A percentile compares a stretch with the other conserved stretches of the same genome.
phyloP scores from a whole-genome alignment of 2,797 vertebrate genomes.

The Valencia hispanica region DNA sequence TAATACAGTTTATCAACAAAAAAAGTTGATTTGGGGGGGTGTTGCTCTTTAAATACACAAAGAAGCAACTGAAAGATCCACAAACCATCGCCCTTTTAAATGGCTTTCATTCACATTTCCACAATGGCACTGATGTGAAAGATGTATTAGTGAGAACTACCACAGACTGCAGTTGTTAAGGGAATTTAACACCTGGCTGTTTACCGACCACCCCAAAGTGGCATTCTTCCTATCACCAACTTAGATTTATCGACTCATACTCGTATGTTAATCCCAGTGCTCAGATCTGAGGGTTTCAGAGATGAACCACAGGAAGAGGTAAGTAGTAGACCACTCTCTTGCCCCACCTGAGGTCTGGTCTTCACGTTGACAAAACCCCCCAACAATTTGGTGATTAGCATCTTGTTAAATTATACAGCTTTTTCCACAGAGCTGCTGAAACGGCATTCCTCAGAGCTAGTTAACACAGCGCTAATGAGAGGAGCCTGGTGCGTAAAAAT shows the following conservation, averaged over 20 bases:
- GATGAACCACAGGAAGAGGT: constrained; percentile 29
- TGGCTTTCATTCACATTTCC: too few species aligned
- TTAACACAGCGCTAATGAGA: constrained; percentile 74
- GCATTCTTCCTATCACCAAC: background rate
- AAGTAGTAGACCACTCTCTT: constrained; percentile 22
- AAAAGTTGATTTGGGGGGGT: too few species aligned
- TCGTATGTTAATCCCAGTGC: background rate
- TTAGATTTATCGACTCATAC: background rate
- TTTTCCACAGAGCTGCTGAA: constrained; percentile 82
- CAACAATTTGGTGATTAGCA: constrained; percentile 74
- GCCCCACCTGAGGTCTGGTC: constrained; percentile 35
- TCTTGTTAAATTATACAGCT: constrained; percentile 84
- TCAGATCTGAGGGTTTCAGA: background rate
- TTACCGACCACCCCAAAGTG: background rate
- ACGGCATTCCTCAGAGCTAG: constrained; percentile 80
- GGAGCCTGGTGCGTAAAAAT: constrained; percentile 67
- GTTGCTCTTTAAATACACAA: too few species aligned
- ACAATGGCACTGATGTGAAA: too few species aligned
- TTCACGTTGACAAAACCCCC: constrained; percentile 66
- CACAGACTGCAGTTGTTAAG: background rate
- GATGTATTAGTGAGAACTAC: too few species aligned
- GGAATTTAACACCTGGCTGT: background rate
- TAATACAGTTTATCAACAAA: too few species aligned
- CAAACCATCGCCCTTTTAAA: too few species aligned
- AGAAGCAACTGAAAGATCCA: too few species aligned